Evolutionary conservation across 2,888 invertebrate species (phyloP), one percentile per base, ranked within the genome.

Genomic region (Blastobasis lacticolella): DNA sequence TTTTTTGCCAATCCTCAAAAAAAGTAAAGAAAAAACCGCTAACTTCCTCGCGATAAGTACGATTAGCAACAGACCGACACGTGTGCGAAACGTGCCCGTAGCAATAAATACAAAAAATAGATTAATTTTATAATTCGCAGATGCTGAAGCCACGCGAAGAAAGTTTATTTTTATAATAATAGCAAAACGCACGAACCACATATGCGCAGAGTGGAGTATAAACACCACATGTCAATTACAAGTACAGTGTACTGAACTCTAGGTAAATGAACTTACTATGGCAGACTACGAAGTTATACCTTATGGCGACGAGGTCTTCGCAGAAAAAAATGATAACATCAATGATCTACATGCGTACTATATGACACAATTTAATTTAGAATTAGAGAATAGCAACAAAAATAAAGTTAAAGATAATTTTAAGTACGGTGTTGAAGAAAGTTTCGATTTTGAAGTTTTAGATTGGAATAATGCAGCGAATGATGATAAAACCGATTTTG

Each of bases 91-190:
- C 84, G 81, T 81, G 72, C 62, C 48, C 51, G 23, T 66, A 63
- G 63, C 67, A 75, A 71, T 76, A 78, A 76, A 75, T 71, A 69
- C 74, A 78, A 79, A 73, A 73, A 75, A 71, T 70, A 72, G 66
- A 79, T 81, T 78, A 80, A 76, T 73, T 78, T 82, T 80, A 85
- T 81, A 85, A 79, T 86, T 78, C 77, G 80, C 88, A 88, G 87
- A 87, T 87, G 86, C 78, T 61, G 61, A 53, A 63, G 77, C 81
- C 81, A 79, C 82, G 79, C 83, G 81, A 81, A 81, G 88, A 88
- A 88, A 88, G 88, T 87, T 88, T 88, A 88, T 87, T 87, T 86
- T 85, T 86, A 80, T 81, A 86, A 87, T 86, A 87, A 85, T 87
- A 88, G 86, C 86, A 78, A 78, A 75, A 69, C 80, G 23, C 23